These are phyloP conservation scores for Leptinotarsa rubiginosa DNA, from an alignment of 2,888 invertebrate genomes.

Conservation along the genomic window DNA sequence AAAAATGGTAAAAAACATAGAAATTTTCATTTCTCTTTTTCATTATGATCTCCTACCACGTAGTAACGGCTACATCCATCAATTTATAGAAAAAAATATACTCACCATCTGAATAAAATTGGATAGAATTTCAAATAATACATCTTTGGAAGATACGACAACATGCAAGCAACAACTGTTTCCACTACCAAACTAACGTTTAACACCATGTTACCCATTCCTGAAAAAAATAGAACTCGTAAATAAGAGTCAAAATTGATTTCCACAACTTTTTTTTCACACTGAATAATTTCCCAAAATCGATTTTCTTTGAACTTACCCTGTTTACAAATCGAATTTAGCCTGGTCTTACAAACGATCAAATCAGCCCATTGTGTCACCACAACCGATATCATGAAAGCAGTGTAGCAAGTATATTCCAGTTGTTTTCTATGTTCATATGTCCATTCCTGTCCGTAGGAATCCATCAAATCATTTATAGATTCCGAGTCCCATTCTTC, in stretches of 20 bases:
- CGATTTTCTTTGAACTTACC: slow-evolving; percentile 62
- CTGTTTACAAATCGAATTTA: slow-evolving; percentile 80
- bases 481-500: slow-evolving; percentile 80
- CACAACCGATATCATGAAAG: slow-evolving; percentile 85
- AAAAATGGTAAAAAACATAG: too few relatives aligned
- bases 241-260: neutral
- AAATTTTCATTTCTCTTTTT: too few relatives aligned
- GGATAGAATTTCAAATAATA: slow-evolving; percentile 75
- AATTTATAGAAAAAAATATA: slow-evolving; percentile 20
- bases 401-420: slow-evolving; percentile 84
- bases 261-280: too few relatives aligned
- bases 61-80: too few relatives aligned
- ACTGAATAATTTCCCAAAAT: neutral
- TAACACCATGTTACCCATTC: slow-evolving; percentile 77
- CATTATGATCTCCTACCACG: too few relatives aligned
- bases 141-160: slow-evolving; percentile 78
- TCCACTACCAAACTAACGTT: slow-evolving; percentile 74
- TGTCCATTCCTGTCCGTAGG: slow-evolving; percentile 85
- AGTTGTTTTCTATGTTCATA: slow-evolving; percentile 77
- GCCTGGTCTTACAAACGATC: slow-evolving; percentile 83
- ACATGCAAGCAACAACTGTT: slow-evolving; percentile 74
- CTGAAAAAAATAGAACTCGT: slow-evolving; percentile 46
- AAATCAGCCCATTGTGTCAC: slow-evolving; percentile 84
- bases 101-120: slow-evolving; percentile 73
- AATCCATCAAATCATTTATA: slow-evolving; percentile 76